Evolutionary conservation across 2,797 vertebrate species (phyloP).

Genomic region (Nannoperca australis): DNA sequence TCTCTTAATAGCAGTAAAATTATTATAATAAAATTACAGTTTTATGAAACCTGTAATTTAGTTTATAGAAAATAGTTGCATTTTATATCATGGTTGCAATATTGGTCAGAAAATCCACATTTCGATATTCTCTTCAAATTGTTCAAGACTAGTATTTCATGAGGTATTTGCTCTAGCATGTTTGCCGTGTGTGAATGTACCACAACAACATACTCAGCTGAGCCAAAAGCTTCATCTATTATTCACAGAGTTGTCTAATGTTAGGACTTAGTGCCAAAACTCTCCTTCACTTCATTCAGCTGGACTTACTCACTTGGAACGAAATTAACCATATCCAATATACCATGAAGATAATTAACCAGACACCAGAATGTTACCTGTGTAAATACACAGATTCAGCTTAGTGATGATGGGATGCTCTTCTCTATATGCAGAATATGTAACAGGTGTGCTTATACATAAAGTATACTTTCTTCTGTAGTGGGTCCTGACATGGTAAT

Average conservation of each 20-base stretch:
- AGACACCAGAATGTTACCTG: too few species aligned
- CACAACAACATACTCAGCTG: conserved; percentile 52
- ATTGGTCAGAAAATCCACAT: neutral
- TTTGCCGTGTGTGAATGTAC: conserved; percentile 39
- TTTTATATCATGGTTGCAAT: neutral
- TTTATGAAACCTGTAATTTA: neutral
- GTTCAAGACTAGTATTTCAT: neutral
- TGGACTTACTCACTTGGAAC: conserved; percentile 42
- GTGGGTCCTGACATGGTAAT: neutral
- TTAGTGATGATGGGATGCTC: neutral
- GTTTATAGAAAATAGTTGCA: neutral
- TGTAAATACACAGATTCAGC: neutral
- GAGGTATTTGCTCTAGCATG: conserved; percentile 10
- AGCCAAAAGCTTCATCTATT: conserved; percentile 67
- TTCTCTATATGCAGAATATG: neutral
- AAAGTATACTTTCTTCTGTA: neutral
- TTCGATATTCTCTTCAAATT: neutral
- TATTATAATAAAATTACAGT: neutral
- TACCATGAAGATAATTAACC: too few species aligned
- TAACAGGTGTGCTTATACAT: neutral
- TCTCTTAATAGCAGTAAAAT: neutral
- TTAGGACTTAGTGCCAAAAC: conserved; percentile 26
- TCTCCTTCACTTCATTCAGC: conserved; percentile 25
- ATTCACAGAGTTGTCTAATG: conserved; percentile 65
- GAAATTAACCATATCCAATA: conserved; percentile 12